phyloP scores from a whole-genome alignment of 2,113 vertebrate genomes.

The Salvelinus fontinalis region DNA sequence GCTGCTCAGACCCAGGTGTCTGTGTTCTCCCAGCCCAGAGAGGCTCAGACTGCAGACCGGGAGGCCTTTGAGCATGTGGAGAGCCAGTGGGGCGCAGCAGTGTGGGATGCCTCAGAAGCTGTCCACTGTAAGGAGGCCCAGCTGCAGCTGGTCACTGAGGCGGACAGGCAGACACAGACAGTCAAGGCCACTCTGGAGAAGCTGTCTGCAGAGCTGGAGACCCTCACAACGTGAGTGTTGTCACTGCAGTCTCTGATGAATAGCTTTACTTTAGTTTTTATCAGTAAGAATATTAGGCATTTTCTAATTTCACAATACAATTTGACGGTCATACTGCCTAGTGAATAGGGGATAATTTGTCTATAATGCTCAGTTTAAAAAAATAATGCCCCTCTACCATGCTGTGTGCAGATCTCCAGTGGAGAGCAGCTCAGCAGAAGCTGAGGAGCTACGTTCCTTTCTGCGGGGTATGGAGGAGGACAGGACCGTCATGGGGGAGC shows the following conservation, averaged over 20 bases:
- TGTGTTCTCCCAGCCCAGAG: constrained; percentile 35
- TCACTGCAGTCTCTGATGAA: neutral
- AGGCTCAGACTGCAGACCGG: constrained; percentile 12
- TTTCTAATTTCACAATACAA: too few species aligned
- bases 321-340: neutral
- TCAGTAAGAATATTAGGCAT: too few species aligned
- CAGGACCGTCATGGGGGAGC: constrained; percentile 67
- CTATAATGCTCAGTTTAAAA: neutral
- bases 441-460: constrained; percentile 73
- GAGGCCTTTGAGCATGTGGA: constrained; percentile 38
- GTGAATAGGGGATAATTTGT: neutral
- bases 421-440: constrained; percentile 71
- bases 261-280: neutral
- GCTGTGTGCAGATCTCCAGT: constrained; percentile 55
- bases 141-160: constrained; percentile 73
- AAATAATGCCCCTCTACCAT: neutral
- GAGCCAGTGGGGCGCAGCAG: constrained; percentile 74
- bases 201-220: constrained; percentile 75
- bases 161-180: constrained; percentile 67
- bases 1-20: constrained; percentile 49
- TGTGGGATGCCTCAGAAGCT: constrained; percentile 73
- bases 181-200: constrained; percentile 67
- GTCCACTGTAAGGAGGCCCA: constrained; percentile 79
- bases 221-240: constrained; percentile 80
- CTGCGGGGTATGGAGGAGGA: constrained; percentile 74